These are phyloP conservation scores for Lithophane leautieri DNA, from an alignment of 2,888 invertebrate species.

Conservation along the genomic window DNA sequence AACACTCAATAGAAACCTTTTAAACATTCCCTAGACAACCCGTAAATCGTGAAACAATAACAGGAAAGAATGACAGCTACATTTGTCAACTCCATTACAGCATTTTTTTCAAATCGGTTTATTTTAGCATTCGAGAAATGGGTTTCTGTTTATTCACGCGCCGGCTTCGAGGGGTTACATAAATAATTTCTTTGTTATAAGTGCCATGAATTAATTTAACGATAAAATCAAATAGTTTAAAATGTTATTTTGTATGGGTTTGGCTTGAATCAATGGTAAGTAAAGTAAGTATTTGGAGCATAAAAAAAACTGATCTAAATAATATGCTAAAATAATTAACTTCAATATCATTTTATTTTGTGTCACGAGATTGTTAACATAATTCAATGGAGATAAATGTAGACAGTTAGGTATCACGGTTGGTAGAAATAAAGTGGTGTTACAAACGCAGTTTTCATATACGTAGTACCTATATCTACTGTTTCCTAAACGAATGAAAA, in stretches of 20 bases:
- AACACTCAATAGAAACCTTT: slow-evolving; percentile 55
- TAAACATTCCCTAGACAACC: slow-evolving; percentile 28
- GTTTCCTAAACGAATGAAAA: neutral
- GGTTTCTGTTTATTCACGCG: slow-evolving; percentile 77
- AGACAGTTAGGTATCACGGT: neutral
- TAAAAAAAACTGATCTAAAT: neutral
- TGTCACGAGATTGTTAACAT: neutral
- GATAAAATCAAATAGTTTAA: slow-evolving; percentile 51
- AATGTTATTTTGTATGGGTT: slow-evolving; percentile 47
- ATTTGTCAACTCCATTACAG: slow-evolving; percentile 70
- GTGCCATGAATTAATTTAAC: slow-evolving; percentile 55
- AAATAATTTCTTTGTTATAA: slow-evolving; percentile 70
- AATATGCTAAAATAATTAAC: neutral
- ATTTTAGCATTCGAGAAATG: slow-evolving; percentile 75
- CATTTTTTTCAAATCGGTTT: slow-evolving; percentile 79
- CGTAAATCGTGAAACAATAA: slow-evolving; percentile 52
- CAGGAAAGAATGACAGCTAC: slow-evolving; percentile 63
- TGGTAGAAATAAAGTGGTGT: too few relatives aligned
- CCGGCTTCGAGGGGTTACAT: slow-evolving; percentile 70
- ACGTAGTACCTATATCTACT: neutral
- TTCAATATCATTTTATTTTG: neutral
- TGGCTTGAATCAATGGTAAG: neutral
- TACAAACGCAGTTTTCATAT: too few relatives aligned
- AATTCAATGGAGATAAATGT: neutral
- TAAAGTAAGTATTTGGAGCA: neutral